Evolutionary conservation across 2,888 invertebrate genomes (phyloP), one percentile per base, ranked within the genome.

Genomic region (Drosophila borealis): DNA sequence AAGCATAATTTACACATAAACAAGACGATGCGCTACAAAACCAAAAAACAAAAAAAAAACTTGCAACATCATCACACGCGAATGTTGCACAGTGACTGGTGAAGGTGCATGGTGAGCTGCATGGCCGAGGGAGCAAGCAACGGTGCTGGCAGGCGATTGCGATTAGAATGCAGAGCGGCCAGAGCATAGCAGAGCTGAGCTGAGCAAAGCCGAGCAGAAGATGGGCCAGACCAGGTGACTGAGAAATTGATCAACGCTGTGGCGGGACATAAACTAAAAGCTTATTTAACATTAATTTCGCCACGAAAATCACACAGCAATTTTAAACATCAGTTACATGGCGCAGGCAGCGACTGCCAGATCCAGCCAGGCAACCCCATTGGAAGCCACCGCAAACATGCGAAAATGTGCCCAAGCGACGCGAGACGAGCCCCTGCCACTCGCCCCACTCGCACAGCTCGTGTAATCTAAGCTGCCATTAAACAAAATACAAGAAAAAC

Each of bases 301-400:
- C 85, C 89, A 89, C 86, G 89, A 87, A 87, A 87, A 89, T 87
- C 88, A 88, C 88, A 85, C 88, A 86, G 88, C 85, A 85, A 85
- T 85, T 85, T 85, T 71, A 77, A 88, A 84, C 83, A 84, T 84
- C 85, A 82, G 88, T 88, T 84, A 88, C 88, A 85, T 60, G 79
- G 66, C 68, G 54, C 67, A 68, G 67, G 51, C 74, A 71, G 49
- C 54, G 44, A 45, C 44, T 44, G 36, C 42, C 29, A 50, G 64
- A 41, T 41, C 41, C 56, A 57, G 44, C 48, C 55, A 61, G 53
- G 56, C 54, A 61, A 61, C 25, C 51, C 71, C 69, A 68, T 61
- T 75, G 84, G 81, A 78, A 87, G 87, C 85, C 68, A 56, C 61
- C 54, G 55, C 80, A 81, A 81, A 81, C 74, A 87, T 87, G 85